A percentile compares a stretch with the other conserved stretches of the same genome.
Conservation (phyloP, 2,113 vertebrate genomes). For the Synchiropus splendidus region DNA sequence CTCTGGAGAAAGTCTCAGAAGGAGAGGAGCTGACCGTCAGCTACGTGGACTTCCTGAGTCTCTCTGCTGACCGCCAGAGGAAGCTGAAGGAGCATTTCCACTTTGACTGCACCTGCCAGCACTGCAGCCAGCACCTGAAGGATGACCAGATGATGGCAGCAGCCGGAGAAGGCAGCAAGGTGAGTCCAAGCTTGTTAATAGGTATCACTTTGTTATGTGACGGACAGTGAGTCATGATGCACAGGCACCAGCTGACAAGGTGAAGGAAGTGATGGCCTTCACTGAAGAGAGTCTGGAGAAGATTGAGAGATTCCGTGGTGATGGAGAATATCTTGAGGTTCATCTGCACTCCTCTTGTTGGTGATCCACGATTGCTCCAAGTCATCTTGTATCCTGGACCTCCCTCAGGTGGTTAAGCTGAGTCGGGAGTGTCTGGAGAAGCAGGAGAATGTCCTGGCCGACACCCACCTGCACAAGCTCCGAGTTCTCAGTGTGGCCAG, state of each 20-base stretch:
- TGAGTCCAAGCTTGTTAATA: too few species aligned
- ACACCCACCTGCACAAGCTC: constrained; percentile 78
- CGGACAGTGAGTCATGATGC: too few species aligned
- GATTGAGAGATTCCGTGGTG: constrained; percentile 70
- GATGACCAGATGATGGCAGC: constrained; percentile 79
- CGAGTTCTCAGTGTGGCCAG: constrained; percentile 73
- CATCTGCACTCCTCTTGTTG: not conserved
- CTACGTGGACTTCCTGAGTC: constrained; percentile 87
- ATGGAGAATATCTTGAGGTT: constrained; percentile 77
- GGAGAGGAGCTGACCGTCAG: constrained; percentile 84
- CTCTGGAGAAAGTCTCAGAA: constrained; percentile 71
- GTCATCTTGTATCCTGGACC: not conserved
- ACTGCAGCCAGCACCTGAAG: constrained; percentile 77
- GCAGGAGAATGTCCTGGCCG: constrained; percentile 77
- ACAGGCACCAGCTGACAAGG: constrained; percentile 74
- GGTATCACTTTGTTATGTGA: too few species aligned
- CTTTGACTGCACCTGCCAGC: constrained; percentile 82
- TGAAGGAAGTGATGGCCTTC: constrained; percentile 75
- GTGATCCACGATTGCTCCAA: too few species aligned
- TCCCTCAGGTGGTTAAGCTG: constrained; percentile 74
- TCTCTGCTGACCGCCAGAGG: constrained; percentile 74
- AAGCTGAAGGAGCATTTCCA: constrained; percentile 80
- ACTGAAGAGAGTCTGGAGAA: constrained; percentile 77
- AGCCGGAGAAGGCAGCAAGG: constrained; percentile 56
- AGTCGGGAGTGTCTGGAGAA: constrained; percentile 77